Percentiles rank a stretch among this genome's conserved stretches.
Conservation (phyloP, 2,888 invertebrate genomes). For the Exephanes ischioxanthus region DNA sequence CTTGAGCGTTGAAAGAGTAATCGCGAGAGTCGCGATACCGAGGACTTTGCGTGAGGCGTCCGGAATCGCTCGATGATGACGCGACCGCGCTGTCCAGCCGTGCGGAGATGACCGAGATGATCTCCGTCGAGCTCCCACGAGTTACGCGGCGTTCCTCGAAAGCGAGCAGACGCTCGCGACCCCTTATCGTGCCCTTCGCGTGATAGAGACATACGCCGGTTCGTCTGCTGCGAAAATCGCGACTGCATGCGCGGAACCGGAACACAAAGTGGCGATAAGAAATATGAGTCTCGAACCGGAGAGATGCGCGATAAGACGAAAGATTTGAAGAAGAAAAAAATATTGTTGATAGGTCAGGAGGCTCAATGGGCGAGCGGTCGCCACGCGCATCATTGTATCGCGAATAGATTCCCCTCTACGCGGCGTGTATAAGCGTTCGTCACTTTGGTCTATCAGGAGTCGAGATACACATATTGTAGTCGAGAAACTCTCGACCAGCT, state of each 20-base stretch:
- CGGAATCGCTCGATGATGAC: conserved; percentile 27
- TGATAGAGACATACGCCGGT: conserved; percentile 18
- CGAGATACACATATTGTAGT: conserved; percentile 17
- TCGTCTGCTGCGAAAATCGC: conserved; percentile 20
- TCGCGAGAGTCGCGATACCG: conserved; percentile 16
- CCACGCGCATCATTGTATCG: conserved; percentile 33
- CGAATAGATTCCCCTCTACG: conserved; percentile 41
- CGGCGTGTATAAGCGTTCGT: conserved; percentile 41
- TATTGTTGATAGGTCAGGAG: conserved; percentile 20
- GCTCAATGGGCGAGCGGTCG: not conserved
- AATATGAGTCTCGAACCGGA: conserved; percentile 12
- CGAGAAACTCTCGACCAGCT: not conserved
- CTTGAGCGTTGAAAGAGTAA: not conserved
- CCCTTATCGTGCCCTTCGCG: conserved; percentile 40
- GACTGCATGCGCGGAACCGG: not conserved
- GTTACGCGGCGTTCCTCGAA: conserved; percentile 38
- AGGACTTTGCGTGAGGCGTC: conserved; percentile 19
- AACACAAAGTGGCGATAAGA: conserved; percentile 21
- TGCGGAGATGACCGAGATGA: conserved; percentile 32
- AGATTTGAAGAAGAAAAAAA: not conserved
- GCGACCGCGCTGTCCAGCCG: not conserved
- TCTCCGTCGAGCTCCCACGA: conserved; percentile 30
- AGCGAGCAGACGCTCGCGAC: conserved; percentile 18
- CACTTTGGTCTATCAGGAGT: conserved; percentile 35
- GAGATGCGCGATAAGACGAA: conserved; percentile 5